Base-by-base conservation (phyloP, 1,140 invertebrate species). In the Ips nitidus region DNA sequence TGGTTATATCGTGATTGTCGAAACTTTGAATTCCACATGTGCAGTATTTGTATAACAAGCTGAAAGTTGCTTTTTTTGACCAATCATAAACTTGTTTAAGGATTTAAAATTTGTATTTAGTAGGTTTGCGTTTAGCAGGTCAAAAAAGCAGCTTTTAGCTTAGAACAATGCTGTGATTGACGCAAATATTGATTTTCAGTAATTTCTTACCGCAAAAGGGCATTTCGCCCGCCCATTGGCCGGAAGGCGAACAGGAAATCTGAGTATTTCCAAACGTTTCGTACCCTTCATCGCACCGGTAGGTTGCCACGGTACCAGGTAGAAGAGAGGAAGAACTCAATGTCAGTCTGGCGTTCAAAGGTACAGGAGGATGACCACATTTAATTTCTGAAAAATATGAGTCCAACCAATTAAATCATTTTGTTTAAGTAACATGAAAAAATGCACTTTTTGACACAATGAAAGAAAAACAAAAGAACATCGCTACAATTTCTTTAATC, bases 281-380 rank as follows among this genome's bases (percentile, higher is more conserved):
- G 81, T 94, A 95, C 52, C 93, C 94, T 41, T 90, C 86, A 79
- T 95, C 93, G 77, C 94, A 95, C 61, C 87, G 84, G 78, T 94
- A 94, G 37, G 86, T 88, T 6, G 91, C 93, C 41, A 86, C 84
- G 1, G 88, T 87, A 37, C 88, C 90, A 71, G 83, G 74, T 79
- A 77, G 75, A 70, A 87, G 73, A 39, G 75, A 80, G 65, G 83
- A 80, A 45, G 83, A 81, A 72, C 82, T 84, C 68, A 86, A 67
- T 58, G 81, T 81, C 42, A 94, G 88, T 75, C 86, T 86, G 52
- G 92, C 88, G 82, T 94, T 94, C 55, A 91, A 82, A 40, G 92
- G 92, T 71, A 94, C 90, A 39, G 92, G 89, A 65, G 93, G 93
- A 79, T 90, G 90, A 39, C 90, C 90, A 79, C 91, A 94, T 78